These are phyloP conservation scores for Lordiphosa stackelbergi DNA, from an alignment of 1,140 invertebrate species.

Conservation along the genomic window DNA sequence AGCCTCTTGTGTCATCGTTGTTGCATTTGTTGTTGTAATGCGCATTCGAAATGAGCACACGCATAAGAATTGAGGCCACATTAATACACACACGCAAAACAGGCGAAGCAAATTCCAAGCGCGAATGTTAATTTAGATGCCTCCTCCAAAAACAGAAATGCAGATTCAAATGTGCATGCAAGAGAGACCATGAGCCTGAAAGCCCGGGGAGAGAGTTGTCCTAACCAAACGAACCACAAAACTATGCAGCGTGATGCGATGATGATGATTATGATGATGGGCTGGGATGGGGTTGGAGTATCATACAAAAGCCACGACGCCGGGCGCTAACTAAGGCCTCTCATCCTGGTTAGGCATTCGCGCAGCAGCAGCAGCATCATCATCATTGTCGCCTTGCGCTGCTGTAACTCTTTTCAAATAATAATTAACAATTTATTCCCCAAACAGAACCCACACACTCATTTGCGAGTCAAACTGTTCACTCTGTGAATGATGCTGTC, in stretches of 20 bases:
- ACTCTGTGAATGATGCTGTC: slow-evolving; percentile 61
- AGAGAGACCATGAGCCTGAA: slow-evolving; percentile 15
- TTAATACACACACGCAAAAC: slow-evolving; percentile 46
- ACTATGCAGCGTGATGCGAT: slow-evolving; percentile 35
- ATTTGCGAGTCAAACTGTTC: slow-evolving; percentile 8
- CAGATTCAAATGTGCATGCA: slow-evolving; percentile 70
- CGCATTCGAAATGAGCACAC: slow-evolving; percentile 74
- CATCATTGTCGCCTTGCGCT: slow-evolving; percentile 33
- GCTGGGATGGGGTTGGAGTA: slow-evolving; percentile 8
- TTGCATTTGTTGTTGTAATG: slow-evolving; percentile 61
- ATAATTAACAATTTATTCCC: slow-evolving; percentile 76
- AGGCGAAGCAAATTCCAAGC: slow-evolving; percentile 24
- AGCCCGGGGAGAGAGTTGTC: slow-evolving; percentile 20
- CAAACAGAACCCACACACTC: slow-evolving; percentile 50
- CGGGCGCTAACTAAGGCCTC: not conserved
- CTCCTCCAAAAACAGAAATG: slow-evolving; percentile 54
- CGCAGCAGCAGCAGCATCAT: not conserved
- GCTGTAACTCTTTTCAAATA: slow-evolving; percentile 76
- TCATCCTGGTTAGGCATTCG: not conserved
- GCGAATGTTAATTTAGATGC: slow-evolving; percentile 70
- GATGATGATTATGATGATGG: slow-evolving; percentile 1
- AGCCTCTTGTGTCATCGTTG: slow-evolving; percentile 33
- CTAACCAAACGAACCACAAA: slow-evolving; percentile 50
- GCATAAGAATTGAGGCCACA: slow-evolving; percentile 71
- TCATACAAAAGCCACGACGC: slow-evolving; percentile 52